Conservation (phyloP, 2,113 vertebrate species). For the Trogon melanurus region DNA sequence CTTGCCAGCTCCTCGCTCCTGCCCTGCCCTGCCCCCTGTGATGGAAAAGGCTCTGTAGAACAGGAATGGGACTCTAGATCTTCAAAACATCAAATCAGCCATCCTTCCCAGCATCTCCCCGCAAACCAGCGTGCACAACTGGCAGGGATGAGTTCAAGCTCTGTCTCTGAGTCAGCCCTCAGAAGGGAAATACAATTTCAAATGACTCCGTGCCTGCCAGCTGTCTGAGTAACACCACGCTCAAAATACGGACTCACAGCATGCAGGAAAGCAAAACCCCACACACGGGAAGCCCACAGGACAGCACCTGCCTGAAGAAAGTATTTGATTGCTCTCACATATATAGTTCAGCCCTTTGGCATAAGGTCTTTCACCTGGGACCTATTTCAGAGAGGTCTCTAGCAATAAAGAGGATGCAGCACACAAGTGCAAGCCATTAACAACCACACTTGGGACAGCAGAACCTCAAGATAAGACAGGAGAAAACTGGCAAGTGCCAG, state of each 20-base stretch:
- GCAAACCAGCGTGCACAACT: background rate
- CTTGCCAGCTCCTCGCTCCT: background rate
- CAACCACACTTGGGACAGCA: background rate
- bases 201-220: background rate
- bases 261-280: background rate
- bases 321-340: background rate
- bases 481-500: background rate
- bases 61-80: background rate
- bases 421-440: background rate
- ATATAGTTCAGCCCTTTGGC: background rate
- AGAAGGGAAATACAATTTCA: background rate
- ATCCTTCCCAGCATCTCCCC: background rate
- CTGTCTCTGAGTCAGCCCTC: background rate
- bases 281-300: background rate
- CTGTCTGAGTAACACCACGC: background rate
- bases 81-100: background rate
- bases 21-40: background rate
- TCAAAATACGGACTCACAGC: background rate
- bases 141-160: background rate
- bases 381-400: background rate
- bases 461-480: rapidly evolving
- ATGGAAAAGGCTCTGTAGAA: background rate
- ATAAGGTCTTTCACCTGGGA: background rate
- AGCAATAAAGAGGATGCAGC: background rate
- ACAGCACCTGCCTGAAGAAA: background rate